Conservation (phyloP, 2,797 vertebrate genomes). For the Mastacembelus armatus region DNA sequence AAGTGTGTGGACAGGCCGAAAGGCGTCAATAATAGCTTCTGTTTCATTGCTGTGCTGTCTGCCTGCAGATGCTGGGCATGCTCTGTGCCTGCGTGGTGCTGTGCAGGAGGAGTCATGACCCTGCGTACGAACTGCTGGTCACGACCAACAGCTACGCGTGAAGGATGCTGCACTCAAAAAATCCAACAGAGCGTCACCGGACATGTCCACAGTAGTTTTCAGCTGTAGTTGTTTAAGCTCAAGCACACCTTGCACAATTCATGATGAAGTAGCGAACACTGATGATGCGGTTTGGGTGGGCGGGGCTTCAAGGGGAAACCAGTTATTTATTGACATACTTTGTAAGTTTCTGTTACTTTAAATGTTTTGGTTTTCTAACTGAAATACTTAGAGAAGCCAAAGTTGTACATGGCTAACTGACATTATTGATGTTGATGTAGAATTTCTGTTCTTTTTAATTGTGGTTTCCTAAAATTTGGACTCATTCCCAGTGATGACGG, state of each 20-base stretch:
- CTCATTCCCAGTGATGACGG: conserved; percentile 34
- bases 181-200: conserved; percentile 78
- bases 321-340: conserved; percentile 80
- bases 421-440: conserved; percentile 44
- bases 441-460: conserved; percentile 27
- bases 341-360: conserved; percentile 70
- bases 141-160: conserved; percentile 95
- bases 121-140: conserved; percentile 96
- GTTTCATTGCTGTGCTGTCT: conserved; percentile 9
- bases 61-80: conserved; percentile 94
- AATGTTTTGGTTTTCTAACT: conserved; percentile 56
- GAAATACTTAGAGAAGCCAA: conserved; percentile 67
- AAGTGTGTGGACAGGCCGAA: too few species aligned
- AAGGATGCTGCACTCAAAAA: conserved; percentile 67
- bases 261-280: conserved; percentile 81
- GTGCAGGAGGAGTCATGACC: conserved; percentile 95
- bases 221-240: conserved; percentile 81
- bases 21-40: too few species aligned
- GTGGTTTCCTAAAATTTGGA: conserved; percentile 37
- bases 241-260: conserved; percentile 84
- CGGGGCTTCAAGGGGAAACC: conserved; percentile 35
- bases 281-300: conserved; percentile 73
- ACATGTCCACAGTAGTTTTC: conserved; percentile 75
- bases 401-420: conserved; percentile 67
- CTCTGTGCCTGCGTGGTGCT: conserved; percentile 95